Conservation (phyloP, 2,113 vertebrate genomes). For the Epinephelus lanceolatus region DNA sequence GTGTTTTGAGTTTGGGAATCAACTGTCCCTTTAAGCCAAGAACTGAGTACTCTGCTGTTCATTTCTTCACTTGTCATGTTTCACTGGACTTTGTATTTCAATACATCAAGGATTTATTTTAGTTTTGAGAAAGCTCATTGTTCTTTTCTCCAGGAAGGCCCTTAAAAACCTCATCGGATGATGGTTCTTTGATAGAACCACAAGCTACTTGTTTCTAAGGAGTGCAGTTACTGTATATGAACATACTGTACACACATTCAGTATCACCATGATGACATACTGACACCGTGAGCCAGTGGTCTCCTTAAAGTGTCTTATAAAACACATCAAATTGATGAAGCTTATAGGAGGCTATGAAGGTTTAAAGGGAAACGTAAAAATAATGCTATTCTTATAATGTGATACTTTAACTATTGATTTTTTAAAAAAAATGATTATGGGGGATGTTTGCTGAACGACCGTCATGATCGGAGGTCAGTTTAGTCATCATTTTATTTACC, state of each 20-base stretch:
- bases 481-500: conserved; percentile 20
- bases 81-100: neutral
- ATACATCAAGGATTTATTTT: neutral
- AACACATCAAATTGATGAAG: neutral
- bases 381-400: neutral
- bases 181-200: neutral
- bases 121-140: neutral
- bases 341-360: neutral
- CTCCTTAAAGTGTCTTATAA: neutral
- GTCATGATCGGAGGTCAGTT: neutral
- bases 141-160: too few relatives aligned
- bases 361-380: neutral
- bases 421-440: neutral
- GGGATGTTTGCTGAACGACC: neutral
- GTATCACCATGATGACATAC: neutral
- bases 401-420: neutral
- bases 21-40: too few relatives aligned
- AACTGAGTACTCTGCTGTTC: neutral
- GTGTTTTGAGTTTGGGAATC: too few relatives aligned
- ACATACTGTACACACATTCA: neutral
- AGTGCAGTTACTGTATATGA: neutral
- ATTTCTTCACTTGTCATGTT: neutral
- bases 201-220: neutral
- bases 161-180: neutral
- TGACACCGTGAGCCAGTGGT: neutral